A percentile compares a stretch with the other conserved stretches of the same genome.
phyloP scores from a whole-genome alignment of 1,140 invertebrate genomes.

The Geopemphigus sp. region DNA sequence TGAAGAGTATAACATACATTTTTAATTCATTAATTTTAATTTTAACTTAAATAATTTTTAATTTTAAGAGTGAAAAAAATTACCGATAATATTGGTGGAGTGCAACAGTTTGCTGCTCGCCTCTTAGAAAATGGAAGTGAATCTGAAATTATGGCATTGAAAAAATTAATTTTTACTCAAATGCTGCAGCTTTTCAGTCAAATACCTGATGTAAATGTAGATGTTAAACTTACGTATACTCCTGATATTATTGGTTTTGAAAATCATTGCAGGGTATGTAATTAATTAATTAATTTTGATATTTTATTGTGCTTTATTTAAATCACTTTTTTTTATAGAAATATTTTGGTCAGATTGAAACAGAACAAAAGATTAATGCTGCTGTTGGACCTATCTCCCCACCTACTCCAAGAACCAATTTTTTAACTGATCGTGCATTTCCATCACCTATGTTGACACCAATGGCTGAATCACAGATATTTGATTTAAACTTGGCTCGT shows the following conservation, averaged over 20 bases:
- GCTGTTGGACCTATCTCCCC: conserved; percentile 37
- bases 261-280: conserved; percentile 28
- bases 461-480: conserved; percentile 29
- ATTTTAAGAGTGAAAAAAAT: conserved; percentile 68
- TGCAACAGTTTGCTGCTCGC: conserved; percentile 76
- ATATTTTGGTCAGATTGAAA: conserved; percentile 45
- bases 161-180: conserved; percentile 72
- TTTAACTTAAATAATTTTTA: conserved; percentile 9
- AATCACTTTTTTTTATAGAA: conserved; percentile 10
- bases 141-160: conserved; percentile 77
- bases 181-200: conserved; percentile 75
- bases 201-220: conserved; percentile 73
- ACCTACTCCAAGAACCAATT: conserved; percentile 44
- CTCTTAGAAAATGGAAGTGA: conserved; percentile 78
- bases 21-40: neutral
- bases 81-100: conserved; percentile 78
- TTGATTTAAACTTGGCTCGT: conserved; percentile 77
- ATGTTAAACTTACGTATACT: conserved; percentile 59
- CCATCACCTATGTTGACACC: conserved; percentile 2
- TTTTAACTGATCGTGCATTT: conserved; percentile 36
- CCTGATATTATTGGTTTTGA: conserved; percentile 39
- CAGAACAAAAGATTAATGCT: conserved; percentile 10
- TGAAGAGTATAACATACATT: conserved; percentile 60
- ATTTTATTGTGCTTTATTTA: neutral
- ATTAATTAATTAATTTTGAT: neutral